Percentiles rank a stretch among this genome's conserved stretches.
Evolutionary conservation across 1,140 invertebrate species (phyloP).

Genomic region (Hetaerina americana): DNA sequence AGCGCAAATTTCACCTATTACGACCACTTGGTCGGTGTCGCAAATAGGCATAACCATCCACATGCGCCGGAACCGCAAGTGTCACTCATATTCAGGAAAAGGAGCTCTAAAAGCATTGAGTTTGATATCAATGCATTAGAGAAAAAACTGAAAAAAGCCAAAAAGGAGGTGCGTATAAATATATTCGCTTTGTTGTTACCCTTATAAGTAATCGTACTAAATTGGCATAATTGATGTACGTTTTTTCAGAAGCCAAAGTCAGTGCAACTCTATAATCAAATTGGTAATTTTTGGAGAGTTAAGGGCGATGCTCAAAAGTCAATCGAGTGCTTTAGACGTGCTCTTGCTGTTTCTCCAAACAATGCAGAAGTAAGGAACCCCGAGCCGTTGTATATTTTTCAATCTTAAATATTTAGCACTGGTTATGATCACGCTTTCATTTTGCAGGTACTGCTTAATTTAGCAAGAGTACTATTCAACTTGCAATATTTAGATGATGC

Average conservation of each 20-base stretch:
- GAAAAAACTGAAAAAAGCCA: slow-evolving; percentile 60
- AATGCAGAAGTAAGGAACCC: slow-evolving; percentile 55
- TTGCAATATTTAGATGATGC: slow-evolving; percentile 80
- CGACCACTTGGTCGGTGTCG: slow-evolving; percentile 70
- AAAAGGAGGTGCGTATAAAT: slow-evolving; percentile 63
- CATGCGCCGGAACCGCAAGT: slow-evolving; percentile 53
- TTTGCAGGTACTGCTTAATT: slow-evolving; percentile 54
- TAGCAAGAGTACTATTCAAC: slow-evolving; percentile 70
- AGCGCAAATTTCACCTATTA: slow-evolving; percentile 78
- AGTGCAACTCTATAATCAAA: slow-evolving; percentile 73
- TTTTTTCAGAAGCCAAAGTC: slow-evolving; percentile 65
- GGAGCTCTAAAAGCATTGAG: slow-evolving; percentile 43
- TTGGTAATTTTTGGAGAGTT: slow-evolving; percentile 78
- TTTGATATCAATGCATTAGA: slow-evolving; percentile 68
- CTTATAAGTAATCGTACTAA: no score
- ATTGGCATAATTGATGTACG: slow-evolving; percentile 13
- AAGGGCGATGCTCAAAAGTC: slow-evolving; percentile 71
- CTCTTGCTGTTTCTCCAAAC: slow-evolving; percentile 69
- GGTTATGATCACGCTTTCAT: slow-evolving; percentile 5
- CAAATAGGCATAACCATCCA: slow-evolving; percentile 53
- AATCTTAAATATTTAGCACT: slow-evolving; percentile 6
- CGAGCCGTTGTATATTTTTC: neutral
- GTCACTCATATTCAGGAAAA: slow-evolving; percentile 64
- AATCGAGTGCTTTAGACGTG: slow-evolving; percentile 76
- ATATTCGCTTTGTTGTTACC: no score